Evolutionary conservation across 2,113 vertebrate species (phyloP), one percentile per base, ranked within the genome.

Genomic region (Peromyscus leucopus): DNA sequence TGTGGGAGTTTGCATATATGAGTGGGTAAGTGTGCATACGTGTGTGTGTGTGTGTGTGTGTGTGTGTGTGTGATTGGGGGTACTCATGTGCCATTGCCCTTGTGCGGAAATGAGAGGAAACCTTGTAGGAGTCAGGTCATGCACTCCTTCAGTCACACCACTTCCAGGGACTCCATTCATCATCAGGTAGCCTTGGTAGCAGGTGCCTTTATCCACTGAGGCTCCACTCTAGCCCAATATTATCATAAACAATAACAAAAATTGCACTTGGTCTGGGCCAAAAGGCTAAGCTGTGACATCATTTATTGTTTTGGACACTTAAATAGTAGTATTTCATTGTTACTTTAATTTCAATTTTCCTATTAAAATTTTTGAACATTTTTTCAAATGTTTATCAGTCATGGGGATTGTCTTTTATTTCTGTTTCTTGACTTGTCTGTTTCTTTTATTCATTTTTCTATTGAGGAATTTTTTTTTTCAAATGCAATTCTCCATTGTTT

Each of bases 321-420:
- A 4, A 31, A 33, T 48, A 93, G 26, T 86, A 93, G 69, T 95
- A 94, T 89, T 2, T 86, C 39, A 61, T 78, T 95, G 31, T 67
- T 79, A 79, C 21, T 89, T 94, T 83, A 78, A 46, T 67, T 85
- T 90, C 16, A 87, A 51, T 69, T 95, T 79, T 26, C 24, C 24
- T 88, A 24, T 65, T 63, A 91, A 63, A 33, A 33, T 59, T 79
- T 96, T 89, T 39, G 88, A 21, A 42, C 3, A 87, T 74, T n/a
- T 93, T 93, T 48, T 61, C 7, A 65, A 11, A 46, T 85, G 39
- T 3, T 85, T 85, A 31, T 65, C n/a, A 84, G 7, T 46, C 26
- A 85, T 85, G 16, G 31, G 39, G 15, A 31, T 85, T 31, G 15
- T 4, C 26, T 42, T 46, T 85, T 46, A 39, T 85, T 13, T 63